Evolutionary conservation across 2,888 invertebrate genomes (phyloP), one percentile per base, ranked within the genome.

Genomic region (Nephrotoma flavescens): DNA sequence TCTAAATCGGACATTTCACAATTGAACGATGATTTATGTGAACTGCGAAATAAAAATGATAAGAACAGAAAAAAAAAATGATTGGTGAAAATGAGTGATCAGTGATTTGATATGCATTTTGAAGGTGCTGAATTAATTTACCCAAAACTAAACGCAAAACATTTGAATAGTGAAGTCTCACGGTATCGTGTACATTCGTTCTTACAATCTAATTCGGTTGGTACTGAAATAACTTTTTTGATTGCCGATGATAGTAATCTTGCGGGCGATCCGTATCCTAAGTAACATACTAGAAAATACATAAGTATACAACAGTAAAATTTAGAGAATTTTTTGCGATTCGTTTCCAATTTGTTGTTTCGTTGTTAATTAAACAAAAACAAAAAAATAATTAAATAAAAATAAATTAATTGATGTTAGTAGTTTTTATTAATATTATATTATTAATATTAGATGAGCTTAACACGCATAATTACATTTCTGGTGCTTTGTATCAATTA

Each of bases 1-100:
- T 95, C 94, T 15, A 96, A 94, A 89, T 96, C 96, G 0, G 96
- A 96, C 86, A 97, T 92, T 57, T 95, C 93, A 88, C 97, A 97
- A 90, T 96, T 96, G 86, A 90, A 91, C 42, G 90, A 89, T n/a
- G 89, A 90, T 41, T 90, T 90, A 87, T 90, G 91, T 6, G 91
- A 89, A 2, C 92, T 92, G 52, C 0, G 87, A 86, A 71, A 15
- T 5, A 6, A 44, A 9, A 42, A 71, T 86, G 5, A 1, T 41
- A 45, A 9, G 84, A n/a, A 15, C 15, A n/a, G 86, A 86, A 3
- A 41, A 12, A 41, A 12, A 15, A 15, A n/a, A 19, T 52, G 52
- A 52, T 11, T 12, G 0, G 41, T 83, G 83, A 4, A 15, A n/a
- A 9, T 85, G n/a, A 5, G 6, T 85, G n/a, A 42, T 85, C 9